Base-by-base conservation (phyloP, 2,797 vertebrate species). In the Lemur catta region DNA sequence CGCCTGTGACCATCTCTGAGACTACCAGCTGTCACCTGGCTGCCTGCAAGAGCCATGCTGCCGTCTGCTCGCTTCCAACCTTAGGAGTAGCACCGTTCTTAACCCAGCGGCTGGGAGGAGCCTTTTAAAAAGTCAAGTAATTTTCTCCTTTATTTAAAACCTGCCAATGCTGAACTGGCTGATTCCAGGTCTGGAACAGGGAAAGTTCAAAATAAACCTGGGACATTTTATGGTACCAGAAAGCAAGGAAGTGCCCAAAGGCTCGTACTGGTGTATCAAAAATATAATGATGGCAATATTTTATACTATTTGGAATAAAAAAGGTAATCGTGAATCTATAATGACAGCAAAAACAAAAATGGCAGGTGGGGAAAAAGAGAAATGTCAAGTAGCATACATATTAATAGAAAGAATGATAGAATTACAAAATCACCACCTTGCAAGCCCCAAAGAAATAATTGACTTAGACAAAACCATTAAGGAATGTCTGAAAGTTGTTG, bases 1-100 rank as follows among this genome's bases (percentile, higher is more conserved):
- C 12, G 35, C 1, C 22, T 11, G 0, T 41, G 72, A 46, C 17
- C 5, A 6, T 7, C 7, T 35, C 8, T 4, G 0, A 12, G 18
- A 2, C 52, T 22, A 1, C 8, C 7, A 41, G 43, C 55, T 65
- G 69, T 87, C 33, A 2, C 50, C 13, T 12, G 61, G 18, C 24
- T 43, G 17, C 26, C 55, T 35, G 13, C 8, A 3, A 22, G 63
- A 74, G 26, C 24, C 55, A 38, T 3, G 10, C 8, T 33, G 2
- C 38, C 18, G 7, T 7, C 26, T 67, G 4, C 18, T 65, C 43
- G 26, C 46, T 86, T 80, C 59, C 0, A 1, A 5, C 30, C 30
- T 43, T 22, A 1, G 55, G 50, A 0, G 0, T 10, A 11, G 11
- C 6, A 1, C 6, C 28, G 18, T 26, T 52, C 61, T 78, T 22